phyloP scores from a whole-genome alignment of 2,888 invertebrate genomes.

The Amiota minor region DNA sequence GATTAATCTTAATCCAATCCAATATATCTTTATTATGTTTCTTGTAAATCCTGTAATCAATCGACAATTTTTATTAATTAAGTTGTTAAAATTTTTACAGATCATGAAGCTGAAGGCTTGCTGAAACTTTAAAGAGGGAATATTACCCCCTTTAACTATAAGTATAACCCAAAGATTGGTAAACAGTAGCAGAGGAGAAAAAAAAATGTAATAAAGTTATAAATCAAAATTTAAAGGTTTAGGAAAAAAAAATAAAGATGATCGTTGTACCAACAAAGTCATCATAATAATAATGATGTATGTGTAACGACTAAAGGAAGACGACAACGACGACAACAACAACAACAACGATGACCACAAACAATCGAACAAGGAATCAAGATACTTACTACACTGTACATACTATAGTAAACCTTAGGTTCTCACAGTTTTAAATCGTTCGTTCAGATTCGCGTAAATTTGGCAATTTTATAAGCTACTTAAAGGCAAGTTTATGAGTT shows the following conservation, averaged over 20 bases:
- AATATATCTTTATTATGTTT: no score
- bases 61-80: neutral
- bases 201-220: conserved; percentile 59
- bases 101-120: no score
- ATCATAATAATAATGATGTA: conserved; percentile 2
- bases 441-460: conserved; percentile 55
- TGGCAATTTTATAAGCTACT: conserved; percentile 55
- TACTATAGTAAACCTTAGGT: no score
- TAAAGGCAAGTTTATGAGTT: conserved; percentile 43
- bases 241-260: conserved; percentile 29
- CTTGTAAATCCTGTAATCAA: neutral
- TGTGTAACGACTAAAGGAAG: conserved; percentile 5
- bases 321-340: neutral
- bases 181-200: neutral
- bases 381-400: no score
- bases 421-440: neutral
- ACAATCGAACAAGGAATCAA: no score
- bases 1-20: no score
- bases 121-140: no score
- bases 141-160: no score
- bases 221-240: conserved; percentile 55
- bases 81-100: neutral
- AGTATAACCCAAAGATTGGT: no score
- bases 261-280: no score
- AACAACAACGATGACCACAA: neutral